Conservation (phyloP, 2,113 vertebrate species). For the Pollachius pollachius region DNA sequence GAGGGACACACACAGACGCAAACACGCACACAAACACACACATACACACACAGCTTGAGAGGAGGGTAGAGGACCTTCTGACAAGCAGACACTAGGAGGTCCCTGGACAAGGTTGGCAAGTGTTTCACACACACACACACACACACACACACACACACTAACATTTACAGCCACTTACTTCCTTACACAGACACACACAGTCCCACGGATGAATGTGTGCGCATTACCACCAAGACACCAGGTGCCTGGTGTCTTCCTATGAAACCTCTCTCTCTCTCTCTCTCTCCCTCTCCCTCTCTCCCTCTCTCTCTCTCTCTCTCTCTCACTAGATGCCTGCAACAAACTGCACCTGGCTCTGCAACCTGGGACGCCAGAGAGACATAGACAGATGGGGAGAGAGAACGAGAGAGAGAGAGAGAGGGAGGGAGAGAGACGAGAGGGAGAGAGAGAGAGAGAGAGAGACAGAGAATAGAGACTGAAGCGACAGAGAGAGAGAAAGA, state of each 20-base stretch:
- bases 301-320: conserved; percentile 4
- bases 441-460: neutral
- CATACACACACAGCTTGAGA: neutral
- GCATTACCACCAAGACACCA: conserved; percentile 4
- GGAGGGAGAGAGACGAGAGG: neutral
- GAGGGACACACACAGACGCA: neutral
- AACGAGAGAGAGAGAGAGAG: conserved; percentile 24
- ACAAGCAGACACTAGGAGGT: neutral
- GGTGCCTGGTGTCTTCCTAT: no score
- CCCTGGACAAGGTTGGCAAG: neutral
- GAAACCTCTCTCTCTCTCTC: no score
- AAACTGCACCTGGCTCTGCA: conserved; percentile 40
- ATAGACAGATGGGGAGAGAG: neutral
- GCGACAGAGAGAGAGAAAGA: conserved; percentile 4
- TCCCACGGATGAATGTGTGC: neutral
- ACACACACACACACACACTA: neutral
- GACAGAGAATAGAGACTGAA: conserved; percentile 11
- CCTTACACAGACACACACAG: conserved; percentile 8
- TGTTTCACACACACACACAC: neutral
- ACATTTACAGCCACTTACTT: neutral
- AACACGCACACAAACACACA: neutral
- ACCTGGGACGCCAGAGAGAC: neutral
- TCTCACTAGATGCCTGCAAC: conserved; percentile 33
- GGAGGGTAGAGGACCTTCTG: neutral
- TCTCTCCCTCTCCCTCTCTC: no score